phyloP scores from a whole-genome alignment of 2,797 vertebrate species.

The Gobio occitaniae region DNA sequence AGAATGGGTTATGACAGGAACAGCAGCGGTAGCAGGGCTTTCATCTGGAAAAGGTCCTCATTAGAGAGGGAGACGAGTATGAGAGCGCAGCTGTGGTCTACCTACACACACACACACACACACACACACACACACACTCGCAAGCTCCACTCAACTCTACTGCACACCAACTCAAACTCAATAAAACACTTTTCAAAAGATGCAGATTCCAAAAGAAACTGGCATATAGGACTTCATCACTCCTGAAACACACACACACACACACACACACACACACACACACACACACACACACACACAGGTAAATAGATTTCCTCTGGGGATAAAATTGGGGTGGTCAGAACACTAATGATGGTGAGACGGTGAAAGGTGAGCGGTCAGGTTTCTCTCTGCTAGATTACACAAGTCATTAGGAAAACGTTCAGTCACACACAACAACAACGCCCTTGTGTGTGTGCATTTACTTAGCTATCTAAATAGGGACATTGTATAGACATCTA shows the following conservation, averaged over 20 bases:
- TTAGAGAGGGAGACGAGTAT: constrained; percentile 57
- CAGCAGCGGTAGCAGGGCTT: constrained; percentile 60
- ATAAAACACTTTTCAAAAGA: constrained; percentile 26
- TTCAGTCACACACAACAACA: constrained; percentile 41
- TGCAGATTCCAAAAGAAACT: constrained; percentile 24
- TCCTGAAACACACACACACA: not conserved
- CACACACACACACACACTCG: constrained; percentile 21
- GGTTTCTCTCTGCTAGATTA: constrained; percentile 49
- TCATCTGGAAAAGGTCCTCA: constrained; percentile 64
- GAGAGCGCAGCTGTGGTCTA: constrained; percentile 55
- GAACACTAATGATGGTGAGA: constrained; percentile 52
- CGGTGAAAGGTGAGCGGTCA: constrained; percentile 44
- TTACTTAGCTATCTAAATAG: too few species aligned
- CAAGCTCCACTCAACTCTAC: constrained; percentile 26
- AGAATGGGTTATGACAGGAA: constrained; percentile 60
- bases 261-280: not conserved
- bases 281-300: constrained; percentile 15
- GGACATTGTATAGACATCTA: too few species aligned
- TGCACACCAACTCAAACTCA: constrained; percentile 31
- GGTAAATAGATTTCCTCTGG: constrained; percentile 37
- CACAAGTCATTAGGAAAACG: constrained; percentile 54
- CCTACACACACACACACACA: constrained; percentile 55
- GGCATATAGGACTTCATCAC: not conserved
- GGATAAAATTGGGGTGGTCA: constrained; percentile 8
- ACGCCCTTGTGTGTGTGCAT: not conserved